Percentiles rank a stretch among this genome's conserved stretches.
These are phyloP conservation scores for Ectemnius lituratus DNA, from an alignment of 2,888 invertebrate genomes.

Conservation along the genomic window DNA sequence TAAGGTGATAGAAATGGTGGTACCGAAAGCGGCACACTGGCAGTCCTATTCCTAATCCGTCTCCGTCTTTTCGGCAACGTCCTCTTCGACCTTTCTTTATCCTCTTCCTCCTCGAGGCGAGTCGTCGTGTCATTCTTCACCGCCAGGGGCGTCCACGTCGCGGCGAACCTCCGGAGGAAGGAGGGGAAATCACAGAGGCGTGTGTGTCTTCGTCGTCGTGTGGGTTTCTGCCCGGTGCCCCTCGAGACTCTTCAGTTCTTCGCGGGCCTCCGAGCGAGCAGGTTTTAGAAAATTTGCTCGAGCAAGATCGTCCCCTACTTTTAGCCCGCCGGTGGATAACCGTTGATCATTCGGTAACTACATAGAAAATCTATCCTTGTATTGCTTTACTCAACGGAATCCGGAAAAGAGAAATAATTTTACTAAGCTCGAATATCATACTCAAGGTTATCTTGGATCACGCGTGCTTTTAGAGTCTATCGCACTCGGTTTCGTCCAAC, in stretches of 20 bases:
- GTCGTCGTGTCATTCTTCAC: conserved; percentile 70
- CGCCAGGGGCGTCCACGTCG: conserved; percentile 72
- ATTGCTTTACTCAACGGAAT: too few relatives aligned
- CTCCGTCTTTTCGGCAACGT: conserved; percentile 56
- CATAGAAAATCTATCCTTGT: too few relatives aligned
- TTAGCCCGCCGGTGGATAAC: too few relatives aligned
- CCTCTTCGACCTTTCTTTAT: conserved; percentile 44
- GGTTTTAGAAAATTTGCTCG: conserved; percentile 31
- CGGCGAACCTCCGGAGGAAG: conserved; percentile 54
- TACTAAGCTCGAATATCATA: too few relatives aligned
- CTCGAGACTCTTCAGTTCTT: conserved; percentile 66
- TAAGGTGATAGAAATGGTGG: too few relatives aligned
- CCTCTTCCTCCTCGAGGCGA: conserved; percentile 50
- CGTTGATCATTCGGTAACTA: too few relatives aligned
- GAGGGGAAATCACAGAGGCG: conserved; percentile 71
- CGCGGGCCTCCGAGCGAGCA: conserved; percentile 64
- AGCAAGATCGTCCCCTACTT: conserved; percentile 4
- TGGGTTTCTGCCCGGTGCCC: conserved; percentile 66
- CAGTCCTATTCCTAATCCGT: conserved; percentile 53
- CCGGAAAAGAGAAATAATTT: too few relatives aligned
- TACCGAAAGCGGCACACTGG: neutral
- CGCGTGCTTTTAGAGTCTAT: too few relatives aligned
- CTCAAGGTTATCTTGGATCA: too few relatives aligned
- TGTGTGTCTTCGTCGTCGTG: conserved; percentile 65
- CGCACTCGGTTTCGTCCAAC: too few relatives aligned